A percentile compares a stretch with the other conserved stretches of the same genome.
Evolutionary conservation across 1,140 invertebrate genomes (phyloP).

Genomic region (Drosophila carrolli): DNA sequence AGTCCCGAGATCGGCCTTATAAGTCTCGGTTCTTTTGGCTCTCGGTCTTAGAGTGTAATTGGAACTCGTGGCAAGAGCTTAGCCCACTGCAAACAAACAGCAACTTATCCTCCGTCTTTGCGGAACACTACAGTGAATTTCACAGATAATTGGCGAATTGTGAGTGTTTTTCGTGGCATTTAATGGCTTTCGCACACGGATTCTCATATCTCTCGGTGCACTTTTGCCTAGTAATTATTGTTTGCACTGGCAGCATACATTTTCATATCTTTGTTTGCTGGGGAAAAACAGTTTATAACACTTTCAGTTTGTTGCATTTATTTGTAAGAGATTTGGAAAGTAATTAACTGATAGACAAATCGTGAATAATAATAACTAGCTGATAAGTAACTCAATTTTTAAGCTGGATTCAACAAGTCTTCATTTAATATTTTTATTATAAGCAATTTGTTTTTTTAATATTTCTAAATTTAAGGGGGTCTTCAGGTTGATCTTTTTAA

Average conservation of each 20-base stretch:
- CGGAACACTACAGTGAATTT: constrained; percentile 8
- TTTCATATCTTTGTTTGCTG: not conserved
- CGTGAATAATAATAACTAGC: no score
- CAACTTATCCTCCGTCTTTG: constrained; percentile 14
- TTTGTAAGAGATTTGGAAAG: not conserved
- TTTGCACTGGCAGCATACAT: not conserved
- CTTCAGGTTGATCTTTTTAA: no score
- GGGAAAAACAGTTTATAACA: no score
- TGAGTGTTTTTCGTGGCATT: constrained; percentile 12
- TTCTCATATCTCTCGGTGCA: not conserved
- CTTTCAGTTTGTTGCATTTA: no score
- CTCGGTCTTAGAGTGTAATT: constrained; percentile 49
- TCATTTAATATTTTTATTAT: not conserved
- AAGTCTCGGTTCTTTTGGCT: constrained; percentile 11
- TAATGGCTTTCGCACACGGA: not conserved
- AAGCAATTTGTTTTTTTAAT: no score
- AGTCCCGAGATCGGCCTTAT: constrained; percentile 14
- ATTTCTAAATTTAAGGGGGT: no score
- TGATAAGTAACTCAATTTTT: not conserved
- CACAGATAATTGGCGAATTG: constrained; percentile 31
- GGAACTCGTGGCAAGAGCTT: constrained; percentile 51
- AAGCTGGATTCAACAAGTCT: no score
- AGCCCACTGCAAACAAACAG: constrained; percentile 7
- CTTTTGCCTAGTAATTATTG: not conserved
- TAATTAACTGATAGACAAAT: not conserved